A percentile compares a stretch with the other conserved stretches of the same genome.
Conservation (phyloP, 2,113 vertebrate species). For the Meles meles region DNA sequence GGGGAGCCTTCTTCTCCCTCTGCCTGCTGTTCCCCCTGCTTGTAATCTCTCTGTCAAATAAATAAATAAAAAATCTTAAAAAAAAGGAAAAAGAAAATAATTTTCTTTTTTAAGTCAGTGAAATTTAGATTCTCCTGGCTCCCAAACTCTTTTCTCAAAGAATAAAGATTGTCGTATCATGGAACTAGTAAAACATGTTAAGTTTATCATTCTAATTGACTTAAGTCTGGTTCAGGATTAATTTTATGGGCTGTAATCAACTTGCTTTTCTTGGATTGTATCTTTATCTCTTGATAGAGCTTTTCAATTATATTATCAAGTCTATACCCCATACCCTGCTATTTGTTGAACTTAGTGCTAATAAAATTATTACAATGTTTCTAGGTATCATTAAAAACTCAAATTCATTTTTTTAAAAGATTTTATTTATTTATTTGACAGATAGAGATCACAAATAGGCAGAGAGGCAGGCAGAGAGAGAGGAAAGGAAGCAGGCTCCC, state of each 20-base stretch:
- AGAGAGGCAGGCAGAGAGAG: too few species aligned
- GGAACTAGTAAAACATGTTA: background rate
- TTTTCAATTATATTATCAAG: background rate
- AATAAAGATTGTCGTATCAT: background rate
- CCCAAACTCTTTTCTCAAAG: background rate
- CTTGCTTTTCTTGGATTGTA: background rate
- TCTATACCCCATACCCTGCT: background rate
- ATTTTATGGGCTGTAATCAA: background rate
- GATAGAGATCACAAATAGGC: too few species aligned
- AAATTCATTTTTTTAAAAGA: too few species aligned
- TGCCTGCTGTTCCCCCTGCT: too few species aligned
- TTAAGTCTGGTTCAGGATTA: background rate
- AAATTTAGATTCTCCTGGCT: background rate
- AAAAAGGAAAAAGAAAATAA: background rate
- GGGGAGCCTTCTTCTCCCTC: too few species aligned
- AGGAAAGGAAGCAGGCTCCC: too few species aligned
- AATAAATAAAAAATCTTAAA: too few species aligned
- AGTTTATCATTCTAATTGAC: background rate
- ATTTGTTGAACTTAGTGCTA: background rate
- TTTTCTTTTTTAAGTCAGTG: background rate
- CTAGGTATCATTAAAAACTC: background rate
- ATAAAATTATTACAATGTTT: background rate
- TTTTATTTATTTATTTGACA: too few species aligned
- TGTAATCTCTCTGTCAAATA: too few species aligned
- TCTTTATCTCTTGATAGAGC: background rate